Conservation (phyloP, 64 coral and sea anemone species). For the Stichodactyla mertensii region DNA sequence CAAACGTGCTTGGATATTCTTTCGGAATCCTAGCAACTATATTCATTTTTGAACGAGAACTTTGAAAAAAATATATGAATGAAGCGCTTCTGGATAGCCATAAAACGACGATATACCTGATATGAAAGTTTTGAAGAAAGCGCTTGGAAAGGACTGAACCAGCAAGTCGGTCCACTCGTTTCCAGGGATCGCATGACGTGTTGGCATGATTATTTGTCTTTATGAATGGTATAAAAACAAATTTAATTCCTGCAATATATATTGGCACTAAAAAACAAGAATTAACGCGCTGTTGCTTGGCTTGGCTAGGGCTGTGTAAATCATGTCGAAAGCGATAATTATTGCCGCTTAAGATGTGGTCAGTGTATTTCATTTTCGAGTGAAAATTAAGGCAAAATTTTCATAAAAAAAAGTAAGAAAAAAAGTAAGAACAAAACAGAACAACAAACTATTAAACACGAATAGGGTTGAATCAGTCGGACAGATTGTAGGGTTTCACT, state of each 20-base stretch:
- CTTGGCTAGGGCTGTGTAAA: no score
- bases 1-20: neutral
- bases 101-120: neutral
- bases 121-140: no score
- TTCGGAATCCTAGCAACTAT: conserved; percentile 5
- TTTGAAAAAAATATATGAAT: neutral
- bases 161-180: no score
- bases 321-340: neutral
- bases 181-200: no score
- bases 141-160: no score
- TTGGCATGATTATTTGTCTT: neutral
- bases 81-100: neutral
- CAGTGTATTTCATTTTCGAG: neutral
- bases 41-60: neutral
- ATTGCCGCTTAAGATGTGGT: neutral
- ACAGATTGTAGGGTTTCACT: no score
- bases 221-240: neutral
- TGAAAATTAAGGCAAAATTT: neutral
- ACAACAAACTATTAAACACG: neutral
- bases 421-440: neutral
- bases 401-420: no score
- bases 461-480: neutral
- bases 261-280: neutral
- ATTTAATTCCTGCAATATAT: neutral
- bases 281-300: neutral